These are phyloP conservation scores for Thamnophis sirtalis DNA, from an alignment of 2,113 vertebrate species.

Conservation along the genomic window DNA sequence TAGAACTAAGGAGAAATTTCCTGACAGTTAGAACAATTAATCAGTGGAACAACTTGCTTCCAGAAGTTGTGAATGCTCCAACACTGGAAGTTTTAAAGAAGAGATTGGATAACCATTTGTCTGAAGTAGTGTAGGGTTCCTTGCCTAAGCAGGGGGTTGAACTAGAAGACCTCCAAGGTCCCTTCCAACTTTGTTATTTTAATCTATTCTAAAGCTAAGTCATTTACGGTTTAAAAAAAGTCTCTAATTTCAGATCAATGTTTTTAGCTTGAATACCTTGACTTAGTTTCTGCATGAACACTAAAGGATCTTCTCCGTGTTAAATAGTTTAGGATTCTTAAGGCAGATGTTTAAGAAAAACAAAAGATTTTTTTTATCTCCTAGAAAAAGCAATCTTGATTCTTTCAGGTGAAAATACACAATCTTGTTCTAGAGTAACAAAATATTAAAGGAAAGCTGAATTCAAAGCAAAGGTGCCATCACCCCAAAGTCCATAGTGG, in stretches of 20 bases:
- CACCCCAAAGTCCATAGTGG: constrained; percentile 45
- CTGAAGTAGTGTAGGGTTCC: too few species aligned
- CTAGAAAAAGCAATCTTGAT: constrained; percentile 37
- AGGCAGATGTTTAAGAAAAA: constrained; percentile 43
- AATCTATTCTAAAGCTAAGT: neutral
- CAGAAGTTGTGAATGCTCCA: too few species aligned
- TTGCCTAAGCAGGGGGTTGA: too few species aligned
- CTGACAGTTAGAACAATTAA: too few species aligned
- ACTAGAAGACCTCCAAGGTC: too few species aligned
- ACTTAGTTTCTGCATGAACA: constrained; percentile 14
- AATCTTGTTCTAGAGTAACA: constrained; percentile 26
- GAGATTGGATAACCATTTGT: too few species aligned
- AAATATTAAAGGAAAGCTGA: constrained; percentile 37
- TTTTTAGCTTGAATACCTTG: constrained; percentile 18
- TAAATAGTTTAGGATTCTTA: constrained; percentile 48
- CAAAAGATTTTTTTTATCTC: constrained; percentile 1
- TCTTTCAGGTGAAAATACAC: neutral
- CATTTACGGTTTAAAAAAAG: neutral
- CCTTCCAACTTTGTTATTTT: too few species aligned
- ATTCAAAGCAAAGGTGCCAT: constrained; percentile 41
- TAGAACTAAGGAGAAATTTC: too few species aligned
- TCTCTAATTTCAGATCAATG: neutral
- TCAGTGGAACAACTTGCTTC: too few species aligned
- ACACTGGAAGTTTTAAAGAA: too few species aligned
- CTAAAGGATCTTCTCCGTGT: neutral